Conservation (phyloP, 2,888 invertebrate genomes). For the Eupithecia subumbrata region DNA sequence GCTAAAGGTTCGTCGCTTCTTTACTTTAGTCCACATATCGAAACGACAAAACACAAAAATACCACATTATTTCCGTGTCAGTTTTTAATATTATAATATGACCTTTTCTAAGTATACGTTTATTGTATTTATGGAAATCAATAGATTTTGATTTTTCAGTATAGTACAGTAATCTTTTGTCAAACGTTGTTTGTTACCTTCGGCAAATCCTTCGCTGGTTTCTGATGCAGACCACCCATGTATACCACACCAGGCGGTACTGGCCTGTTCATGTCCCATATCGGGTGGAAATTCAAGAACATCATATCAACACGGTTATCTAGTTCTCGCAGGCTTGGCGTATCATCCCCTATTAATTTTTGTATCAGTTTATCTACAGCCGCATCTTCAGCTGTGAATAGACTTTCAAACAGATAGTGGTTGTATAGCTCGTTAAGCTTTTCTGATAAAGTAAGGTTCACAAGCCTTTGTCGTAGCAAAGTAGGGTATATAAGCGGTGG, state of each 20-base stretch:
- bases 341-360: constrained; percentile 41
- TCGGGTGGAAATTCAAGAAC: constrained; percentile 66
- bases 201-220: constrained; percentile 60
- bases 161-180: not conserved
- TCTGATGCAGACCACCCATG: constrained; percentile 69
- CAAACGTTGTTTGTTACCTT: constrained; percentile 39
- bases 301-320: constrained; percentile 57
- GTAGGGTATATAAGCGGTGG: constrained; percentile 56
- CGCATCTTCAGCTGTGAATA: constrained; percentile 9
- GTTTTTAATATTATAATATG: too few species aligned
- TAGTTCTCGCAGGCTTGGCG: constrained; percentile 46
- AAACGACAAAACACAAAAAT: too few species aligned
- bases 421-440: constrained; percentile 31
- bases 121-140: too few species aligned
- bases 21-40: too few species aligned
- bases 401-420: constrained; percentile 22
- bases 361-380: constrained; percentile 38
- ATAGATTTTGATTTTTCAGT: too few species aligned
- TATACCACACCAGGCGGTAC: constrained; percentile 65
- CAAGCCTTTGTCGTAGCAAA: constrained; percentile 27
- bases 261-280: constrained; percentile 62
- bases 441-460: constrained; percentile 25
- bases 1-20: too few species aligned
- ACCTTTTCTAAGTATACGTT: too few species aligned
- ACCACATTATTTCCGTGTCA: too few species aligned